Conservation (phyloP, 2,888 invertebrate species). For the Nowickia ferox region DNA sequence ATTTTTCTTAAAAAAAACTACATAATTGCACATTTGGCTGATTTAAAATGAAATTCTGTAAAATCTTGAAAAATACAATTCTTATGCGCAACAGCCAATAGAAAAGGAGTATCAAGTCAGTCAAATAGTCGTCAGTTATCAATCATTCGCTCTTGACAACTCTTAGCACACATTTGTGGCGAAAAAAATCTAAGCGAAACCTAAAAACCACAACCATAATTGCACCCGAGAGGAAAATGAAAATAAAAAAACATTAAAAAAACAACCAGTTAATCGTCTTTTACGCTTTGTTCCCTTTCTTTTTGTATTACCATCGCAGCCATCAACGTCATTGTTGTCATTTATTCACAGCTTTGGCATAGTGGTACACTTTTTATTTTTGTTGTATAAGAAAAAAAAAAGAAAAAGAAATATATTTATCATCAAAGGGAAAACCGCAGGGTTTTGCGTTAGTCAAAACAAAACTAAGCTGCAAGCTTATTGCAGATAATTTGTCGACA, state of each 20-base stretch:
- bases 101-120: not conserved
- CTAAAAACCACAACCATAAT: not conserved
- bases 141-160: slow-evolving; percentile 2
- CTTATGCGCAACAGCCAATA: not conserved
- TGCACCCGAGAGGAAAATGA: not conserved
- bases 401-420: not conserved
- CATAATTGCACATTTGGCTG: too few species aligned
- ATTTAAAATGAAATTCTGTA: not conserved
- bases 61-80: not conserved
- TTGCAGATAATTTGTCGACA: not conserved
- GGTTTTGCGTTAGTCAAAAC: not conserved
- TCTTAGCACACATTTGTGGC: slow-evolving; percentile 6
- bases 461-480: not conserved
- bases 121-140: not conserved
- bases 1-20: too few species aligned
- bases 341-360: not conserved
- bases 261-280: not conserved
- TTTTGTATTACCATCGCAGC: not conserved
- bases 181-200: not conserved
- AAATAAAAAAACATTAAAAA: not conserved
- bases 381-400: not conserved
- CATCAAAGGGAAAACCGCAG: not conserved
- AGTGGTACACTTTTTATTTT: not conserved
- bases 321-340: slow-evolving; percentile 9
- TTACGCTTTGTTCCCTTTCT: not conserved